phyloP scores from a whole-genome alignment of 2,888 invertebrate genomes.

The Eupelmus urozonus region DNA sequence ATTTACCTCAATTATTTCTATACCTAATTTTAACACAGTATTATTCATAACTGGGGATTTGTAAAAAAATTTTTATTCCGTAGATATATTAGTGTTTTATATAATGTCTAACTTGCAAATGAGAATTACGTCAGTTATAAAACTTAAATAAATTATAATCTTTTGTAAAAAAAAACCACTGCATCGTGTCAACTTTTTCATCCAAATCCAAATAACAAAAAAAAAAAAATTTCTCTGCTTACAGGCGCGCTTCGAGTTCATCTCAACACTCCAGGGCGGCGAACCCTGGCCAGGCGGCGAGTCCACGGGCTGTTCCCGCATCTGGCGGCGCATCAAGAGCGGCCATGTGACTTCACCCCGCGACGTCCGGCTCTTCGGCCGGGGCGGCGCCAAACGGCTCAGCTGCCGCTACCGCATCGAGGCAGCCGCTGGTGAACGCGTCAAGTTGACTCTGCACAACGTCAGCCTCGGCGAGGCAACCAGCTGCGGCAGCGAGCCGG shows the following conservation, averaged over 20 bases:
- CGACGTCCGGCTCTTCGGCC: conserved; percentile 90
- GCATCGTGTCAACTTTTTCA: no score
- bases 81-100: no score
- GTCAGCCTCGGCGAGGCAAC: conserved; percentile 85
- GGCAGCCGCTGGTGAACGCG: conserved; percentile 83
- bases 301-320: conserved; percentile 80
- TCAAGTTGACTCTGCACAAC: conserved; percentile 83
- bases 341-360: conserved; percentile 83
- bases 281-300: conserved; percentile 81
- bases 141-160: no score
- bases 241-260: conserved; percentile 86
- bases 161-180: no score
- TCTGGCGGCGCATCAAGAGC: conserved; percentile 82
- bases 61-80: no score
- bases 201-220: no score
- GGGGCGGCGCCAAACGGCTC: conserved; percentile 87
- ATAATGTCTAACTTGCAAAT: no score
- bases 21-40: no score
- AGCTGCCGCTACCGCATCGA: conserved; percentile 89
- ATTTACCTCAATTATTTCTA: no score
- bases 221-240: conserved; percentile 24
- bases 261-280: conserved; percentile 88
- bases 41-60: no score
- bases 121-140: no score
- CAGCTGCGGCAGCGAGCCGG: conserved; percentile 84